These are phyloP conservation scores for Columbina picui DNA, from an alignment of 2,113 vertebrate species.

Conservation along the genomic window DNA sequence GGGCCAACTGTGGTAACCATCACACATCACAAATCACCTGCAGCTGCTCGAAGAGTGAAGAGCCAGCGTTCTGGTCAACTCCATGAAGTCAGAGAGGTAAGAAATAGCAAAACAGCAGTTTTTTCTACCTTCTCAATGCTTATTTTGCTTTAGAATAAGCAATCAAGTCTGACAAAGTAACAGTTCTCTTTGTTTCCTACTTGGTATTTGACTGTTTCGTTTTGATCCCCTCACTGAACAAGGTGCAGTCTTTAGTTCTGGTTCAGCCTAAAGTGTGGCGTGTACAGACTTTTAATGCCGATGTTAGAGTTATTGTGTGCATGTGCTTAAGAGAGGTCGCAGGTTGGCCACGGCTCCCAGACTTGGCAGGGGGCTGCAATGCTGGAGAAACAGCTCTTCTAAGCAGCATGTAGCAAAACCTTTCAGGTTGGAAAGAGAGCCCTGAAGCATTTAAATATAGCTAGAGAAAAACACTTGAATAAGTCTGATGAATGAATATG, in stretches of 20 bases:
- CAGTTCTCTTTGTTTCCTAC: not conserved
- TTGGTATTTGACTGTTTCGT: not conserved
- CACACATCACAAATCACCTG: constrained; percentile 96
- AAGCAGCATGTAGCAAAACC: not conserved
- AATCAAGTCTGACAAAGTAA: not conserved
- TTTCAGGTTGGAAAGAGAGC: not conserved
- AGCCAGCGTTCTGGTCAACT: constrained; percentile 86
- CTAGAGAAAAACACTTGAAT: not conserved
- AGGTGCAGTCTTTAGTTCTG: not conserved
- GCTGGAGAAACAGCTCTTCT: not conserved
- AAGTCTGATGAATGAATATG: not conserved
- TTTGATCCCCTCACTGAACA: not conserved
- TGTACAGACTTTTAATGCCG: not conserved
- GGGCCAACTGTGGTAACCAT: constrained; percentile 88
- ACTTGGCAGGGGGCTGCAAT: not conserved
- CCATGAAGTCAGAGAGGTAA: constrained; percentile 94
- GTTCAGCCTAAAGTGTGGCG: not conserved
- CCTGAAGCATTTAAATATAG: not conserved
- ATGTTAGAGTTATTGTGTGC: not conserved
- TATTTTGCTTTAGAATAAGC: not conserved
- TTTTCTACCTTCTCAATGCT: not conserved
- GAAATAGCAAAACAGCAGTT: constrained; percentile 9
- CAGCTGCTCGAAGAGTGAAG: constrained; percentile 86
- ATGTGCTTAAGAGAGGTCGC: not conserved
- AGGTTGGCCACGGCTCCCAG: not conserved